Base-by-base conservation (phyloP, 2,888 invertebrate species). In the Saturnia japonica region DNA sequence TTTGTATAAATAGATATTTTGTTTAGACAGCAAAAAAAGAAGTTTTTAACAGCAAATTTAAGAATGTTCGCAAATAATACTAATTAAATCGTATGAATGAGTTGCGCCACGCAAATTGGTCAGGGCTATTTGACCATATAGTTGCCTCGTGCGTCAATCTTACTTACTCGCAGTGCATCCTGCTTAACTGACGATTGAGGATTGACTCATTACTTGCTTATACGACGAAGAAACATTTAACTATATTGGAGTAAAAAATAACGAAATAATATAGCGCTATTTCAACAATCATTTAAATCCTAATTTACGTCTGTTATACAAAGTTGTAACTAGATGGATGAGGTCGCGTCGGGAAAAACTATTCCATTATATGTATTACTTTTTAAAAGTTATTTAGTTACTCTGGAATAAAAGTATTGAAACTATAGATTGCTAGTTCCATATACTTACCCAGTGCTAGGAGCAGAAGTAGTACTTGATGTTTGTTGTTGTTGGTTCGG, bases 401-500 rank as follows among this genome's bases (percentile, higher is more conserved):
- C 43, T 8, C 43, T 43, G 9, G 43, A 1, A 43, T 3, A 43
- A 43, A 43, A 43, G 4, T 34, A 34, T 34, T 4, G 34, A 34
- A 34, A 34, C 3, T 34, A 34, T 34, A 34, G 34, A 54, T 22
- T 54, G 22, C 57, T 28, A 12, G 11, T 51, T 66, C 3, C 68
- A 71, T 42, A 69, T 34, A n/a, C 74, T 75, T 74, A 81, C 82
- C 71, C 68, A 42, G 62, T 68, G 60, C 62, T 71, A 45, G 70
- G 57, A 12, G 72, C 70, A 25, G 69, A 45, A 25, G 67, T 72
- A 22, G 72, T 70, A 28, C 19, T 51, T 51, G 47, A 51, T 28
- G 72, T 69, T 62, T 54, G 72, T 62, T 71, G 72, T 28, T 70
- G 71, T 51, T 74, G 78, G 0, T 71, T 71, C 0, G 77, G 75